Evolutionary conservation across 2,113 vertebrate genomes (phyloP), one percentile per base, ranked within the genome.

Genomic region (Ptilonorhynchus violaceus): DNA sequence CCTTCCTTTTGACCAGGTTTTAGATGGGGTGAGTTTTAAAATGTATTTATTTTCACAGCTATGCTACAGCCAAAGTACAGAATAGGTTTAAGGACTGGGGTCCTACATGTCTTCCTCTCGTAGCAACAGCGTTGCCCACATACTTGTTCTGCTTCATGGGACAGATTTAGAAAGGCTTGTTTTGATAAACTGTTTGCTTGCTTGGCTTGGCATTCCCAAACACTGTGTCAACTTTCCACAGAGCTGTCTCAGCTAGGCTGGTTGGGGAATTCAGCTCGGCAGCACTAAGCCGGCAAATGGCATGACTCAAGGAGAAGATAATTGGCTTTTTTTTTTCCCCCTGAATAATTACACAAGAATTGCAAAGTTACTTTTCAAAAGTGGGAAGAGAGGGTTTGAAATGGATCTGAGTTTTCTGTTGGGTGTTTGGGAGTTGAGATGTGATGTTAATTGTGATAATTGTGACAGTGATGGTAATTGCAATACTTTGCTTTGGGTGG

Each of bases 151-250:
- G 47, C 56, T 88, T 86, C 53, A 10, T 23, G 49, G 41, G 46
- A 58, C 68, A 46, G 28, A 93, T 81, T 92, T 89, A 91, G 73
- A 92, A 85, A 88, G 91, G 82, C 27, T 63, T 96, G 68, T 96
- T 93, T 93, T 85, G 88, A 81, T 74, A 70, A 81, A 83, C 52
- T 73, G 30, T 4, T 85, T 92, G 27, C 55, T 88, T 79, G 74
- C 63, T 92, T 88, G 67, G 49, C 46, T 95, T 93, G 88, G 50
- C 46, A n/a, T 92, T 92, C 50, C 92, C 72, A 70, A 91, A 20
- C 79, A 52, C 27, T 3, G 3, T 49, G 46, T 85, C 66, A 70
- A 2, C 41, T 91, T 93, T 92, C 85, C 86, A 62, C 55, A 55
- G 66, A 85, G 37, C 42, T 3, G 4, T 55, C 41, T 69, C 1